Base-by-base conservation (phyloP, 2,888 invertebrate genomes). In the Nemurella pictetii region DNA sequence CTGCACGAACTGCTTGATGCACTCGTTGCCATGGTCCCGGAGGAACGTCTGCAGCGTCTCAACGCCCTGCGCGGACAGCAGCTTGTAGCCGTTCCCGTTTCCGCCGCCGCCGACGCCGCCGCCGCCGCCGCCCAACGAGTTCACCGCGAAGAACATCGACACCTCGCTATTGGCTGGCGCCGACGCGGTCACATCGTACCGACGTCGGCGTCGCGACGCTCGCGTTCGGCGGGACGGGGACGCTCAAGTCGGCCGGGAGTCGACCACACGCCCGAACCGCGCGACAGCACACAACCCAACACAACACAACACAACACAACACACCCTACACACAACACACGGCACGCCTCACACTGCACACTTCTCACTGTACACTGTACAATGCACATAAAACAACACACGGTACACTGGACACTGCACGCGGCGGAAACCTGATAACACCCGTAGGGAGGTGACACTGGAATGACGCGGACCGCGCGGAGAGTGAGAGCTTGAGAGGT, bases 1-100 rank as follows among this genome's bases (percentile, higher is more conserved):
- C 94, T 94, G 94, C 89, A 94, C 92, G 88, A 94, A 93, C 90
- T 94, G 93, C 75, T 93, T 91, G 87, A 94, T 93, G 89, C 93
- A 94, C 86, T 93, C 93, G 85, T 94, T 93, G 72, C 94, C 94
- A 88, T 94, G 94, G 87, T 94, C 93, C 87, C 93, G 89, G 83
- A 94, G 91, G 90, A 94, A 93, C 81, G 91, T 90, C 89, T 94
- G 93, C 87, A 94, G 90, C 0, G 93, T 93, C 87, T 93, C 91
- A 89, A 93, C 92, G 20, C 93, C 93, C 85, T 92, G 92, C 15
- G 93, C 92, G 0, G 94, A 93, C 87, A 94, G 90, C 87, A 91
- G 87, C 84, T 90, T 90, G 89, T 93, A 93, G 75, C 93, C 93
- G 89, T 92, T 92, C 87, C 92, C 92, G 87, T 92, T 92, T 88